These are phyloP conservation scores for Echinops telfairi DNA, from an alignment of 2,113 vertebrate species.

Conservation along the genomic window DNA sequence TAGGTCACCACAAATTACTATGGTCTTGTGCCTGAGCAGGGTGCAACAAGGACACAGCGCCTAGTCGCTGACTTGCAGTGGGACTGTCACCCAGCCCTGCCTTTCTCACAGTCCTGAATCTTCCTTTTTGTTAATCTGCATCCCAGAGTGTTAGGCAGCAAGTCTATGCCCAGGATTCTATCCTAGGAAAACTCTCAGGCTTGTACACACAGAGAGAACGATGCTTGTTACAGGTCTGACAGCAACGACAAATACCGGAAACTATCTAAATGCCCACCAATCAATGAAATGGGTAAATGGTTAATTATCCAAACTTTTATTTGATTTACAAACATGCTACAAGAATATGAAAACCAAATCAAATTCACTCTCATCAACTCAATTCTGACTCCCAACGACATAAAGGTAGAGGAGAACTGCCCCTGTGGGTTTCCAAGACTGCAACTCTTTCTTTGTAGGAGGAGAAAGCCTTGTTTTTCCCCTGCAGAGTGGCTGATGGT, in stretches of 20 bases:
- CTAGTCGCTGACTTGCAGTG: not conserved
- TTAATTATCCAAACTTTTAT: conserved; percentile 23
- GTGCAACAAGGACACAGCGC: conserved; percentile 12
- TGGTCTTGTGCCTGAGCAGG: not conserved
- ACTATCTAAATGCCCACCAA: not conserved
- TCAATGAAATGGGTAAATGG: not conserved
- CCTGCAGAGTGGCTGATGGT: too few relatives aligned
- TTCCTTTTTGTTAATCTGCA: conserved; percentile 57
- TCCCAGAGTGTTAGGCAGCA: not conserved
- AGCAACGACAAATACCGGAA: not conserved
- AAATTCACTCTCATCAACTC: too few relatives aligned
- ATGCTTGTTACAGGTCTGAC: not conserved
- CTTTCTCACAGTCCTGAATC: not conserved
- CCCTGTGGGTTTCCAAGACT: too few relatives aligned
- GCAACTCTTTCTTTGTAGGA: too few relatives aligned
- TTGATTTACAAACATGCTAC: not conserved
- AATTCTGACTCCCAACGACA: too few relatives aligned
- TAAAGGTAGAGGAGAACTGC: too few relatives aligned
- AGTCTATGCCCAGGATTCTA: conserved; percentile 27
- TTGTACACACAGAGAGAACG: not conserved
- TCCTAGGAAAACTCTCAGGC: not conserved
- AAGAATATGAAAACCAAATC: too few relatives aligned
- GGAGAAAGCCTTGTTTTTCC: too few relatives aligned
- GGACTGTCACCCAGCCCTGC: not conserved
- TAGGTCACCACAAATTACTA: not conserved